A percentile compares a stretch with the other conserved stretches of the same genome.
Evolutionary conservation across 2,113 vertebrate genomes (phyloP).

Genomic region (Oophaga pumilio): DNA sequence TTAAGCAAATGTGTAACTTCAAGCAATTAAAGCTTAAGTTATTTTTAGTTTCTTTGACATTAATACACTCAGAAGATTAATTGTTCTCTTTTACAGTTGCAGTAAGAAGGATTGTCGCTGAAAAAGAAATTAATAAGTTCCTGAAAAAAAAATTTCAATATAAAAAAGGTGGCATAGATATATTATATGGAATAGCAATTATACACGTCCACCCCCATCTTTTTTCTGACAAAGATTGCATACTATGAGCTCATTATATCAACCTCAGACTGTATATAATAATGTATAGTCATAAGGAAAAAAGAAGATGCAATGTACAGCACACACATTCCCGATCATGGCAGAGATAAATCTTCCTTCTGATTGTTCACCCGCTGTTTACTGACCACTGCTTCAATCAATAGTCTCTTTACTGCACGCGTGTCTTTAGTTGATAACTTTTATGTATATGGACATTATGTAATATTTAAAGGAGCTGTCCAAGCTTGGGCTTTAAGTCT

Average conservation of each 20-base stretch:
- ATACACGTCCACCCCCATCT: background rate
- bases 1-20: background rate
- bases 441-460: too few relatives aligned
- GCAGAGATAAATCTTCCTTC: too few relatives aligned
- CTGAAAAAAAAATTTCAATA: background rate
- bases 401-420: too few relatives aligned
- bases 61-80: background rate
- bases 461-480: too few relatives aligned
- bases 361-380: too few relatives aligned
- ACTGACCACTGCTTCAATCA: too few relatives aligned
- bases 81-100: background rate
- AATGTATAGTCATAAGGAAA: too few relatives aligned
- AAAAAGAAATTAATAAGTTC: too few relatives aligned
- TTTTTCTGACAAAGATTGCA: background rate
- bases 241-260: background rate
- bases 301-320: too few relatives aligned
- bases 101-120: background rate
- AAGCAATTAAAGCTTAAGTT: background rate
- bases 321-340: too few relatives aligned
- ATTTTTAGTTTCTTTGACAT: background rate
- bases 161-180: background rate
- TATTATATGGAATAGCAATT: background rate
- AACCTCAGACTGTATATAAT: background rate
- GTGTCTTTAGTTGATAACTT: too few relatives aligned
- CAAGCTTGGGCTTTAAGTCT: too few relatives aligned